Conservation (phyloP, 1,140 invertebrate species). For the Achatina immaculata region DNA sequence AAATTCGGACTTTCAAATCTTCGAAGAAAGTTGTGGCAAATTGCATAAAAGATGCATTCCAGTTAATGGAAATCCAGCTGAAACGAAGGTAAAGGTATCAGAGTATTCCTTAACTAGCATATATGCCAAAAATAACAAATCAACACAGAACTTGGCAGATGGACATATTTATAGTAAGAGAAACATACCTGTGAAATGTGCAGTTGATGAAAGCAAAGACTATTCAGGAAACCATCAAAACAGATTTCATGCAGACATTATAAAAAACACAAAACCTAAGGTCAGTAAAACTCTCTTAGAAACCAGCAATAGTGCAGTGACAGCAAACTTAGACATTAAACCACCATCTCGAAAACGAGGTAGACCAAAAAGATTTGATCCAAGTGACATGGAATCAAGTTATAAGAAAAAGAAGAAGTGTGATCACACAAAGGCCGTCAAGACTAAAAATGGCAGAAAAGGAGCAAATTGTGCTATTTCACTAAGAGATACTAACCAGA, state of each 20-base stretch:
- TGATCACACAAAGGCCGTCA: neutral
- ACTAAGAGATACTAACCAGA: neutral
- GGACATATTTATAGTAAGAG: neutral
- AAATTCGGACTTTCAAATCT: neutral
- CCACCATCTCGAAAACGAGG: constrained; percentile 23
- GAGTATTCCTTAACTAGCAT: neutral
- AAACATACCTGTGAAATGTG: neutral
- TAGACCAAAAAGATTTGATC: constrained; percentile 34
- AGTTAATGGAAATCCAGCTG: neutral
- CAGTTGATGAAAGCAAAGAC: neutral
- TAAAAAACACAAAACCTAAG: neutral
- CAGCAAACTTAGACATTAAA: neutral
- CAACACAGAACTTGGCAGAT: neutral
- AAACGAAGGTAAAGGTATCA: neutral
- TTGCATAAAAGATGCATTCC: neutral
- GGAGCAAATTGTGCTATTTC: neutral
- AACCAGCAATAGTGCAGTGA: neutral
- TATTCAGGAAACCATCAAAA: neutral
- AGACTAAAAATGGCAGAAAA: neutral
- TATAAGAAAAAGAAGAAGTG: constrained; percentile 34
- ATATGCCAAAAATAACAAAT: neutral
- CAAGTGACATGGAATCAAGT: constrained; percentile 35
- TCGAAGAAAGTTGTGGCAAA: neutral
- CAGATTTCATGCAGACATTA: neutral
- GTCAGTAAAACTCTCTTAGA: neutral